These are phyloP conservation scores for Brachionus calyciflorus DNA, from an alignment of 1,140 invertebrate species.

Conservation along the genomic window DNA sequence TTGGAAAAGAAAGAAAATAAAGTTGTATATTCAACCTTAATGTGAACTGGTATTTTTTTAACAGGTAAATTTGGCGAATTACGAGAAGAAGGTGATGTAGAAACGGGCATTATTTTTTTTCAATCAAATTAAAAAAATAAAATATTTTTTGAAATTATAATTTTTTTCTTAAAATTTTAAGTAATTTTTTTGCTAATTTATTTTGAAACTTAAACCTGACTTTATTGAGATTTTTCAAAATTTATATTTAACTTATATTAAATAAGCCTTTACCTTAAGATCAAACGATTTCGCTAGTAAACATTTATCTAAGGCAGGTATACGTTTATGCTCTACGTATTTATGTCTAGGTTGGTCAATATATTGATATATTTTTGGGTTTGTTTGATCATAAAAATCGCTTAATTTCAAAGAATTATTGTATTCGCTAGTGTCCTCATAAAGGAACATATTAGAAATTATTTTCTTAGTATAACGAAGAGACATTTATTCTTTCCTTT, in stretches of 20 bases:
- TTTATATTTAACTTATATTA: neutral
- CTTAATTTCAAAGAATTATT: neutral
- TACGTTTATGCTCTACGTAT: neutral
- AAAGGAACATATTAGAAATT: too few relatives aligned
- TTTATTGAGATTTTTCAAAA: neutral
- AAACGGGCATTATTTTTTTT: neutral
- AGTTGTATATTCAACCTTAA: constrained; percentile 41
- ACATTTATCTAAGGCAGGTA: neutral
- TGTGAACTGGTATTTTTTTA: constrained; percentile 45
- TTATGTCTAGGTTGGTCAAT: constrained; percentile 16
- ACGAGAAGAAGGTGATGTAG: too few relatives aligned
- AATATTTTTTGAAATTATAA: too few relatives aligned
- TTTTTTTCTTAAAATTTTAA: neutral
- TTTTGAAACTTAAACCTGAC: neutral
- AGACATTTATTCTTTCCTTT: neutral
- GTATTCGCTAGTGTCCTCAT: neutral
- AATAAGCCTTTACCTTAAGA: neutral
- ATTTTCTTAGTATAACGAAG: neutral
- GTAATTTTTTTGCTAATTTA: neutral
- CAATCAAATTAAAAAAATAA: neutral
- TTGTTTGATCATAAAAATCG: constrained; percentile 23
- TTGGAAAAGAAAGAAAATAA: too few relatives aligned
- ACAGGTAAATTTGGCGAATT: constrained; percentile 26
- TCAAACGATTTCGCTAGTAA: neutral
- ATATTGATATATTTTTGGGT: neutral